phyloP scores from a whole-genome alignment of 2,888 invertebrate genomes.

The Pterobdella sp. region DNA sequence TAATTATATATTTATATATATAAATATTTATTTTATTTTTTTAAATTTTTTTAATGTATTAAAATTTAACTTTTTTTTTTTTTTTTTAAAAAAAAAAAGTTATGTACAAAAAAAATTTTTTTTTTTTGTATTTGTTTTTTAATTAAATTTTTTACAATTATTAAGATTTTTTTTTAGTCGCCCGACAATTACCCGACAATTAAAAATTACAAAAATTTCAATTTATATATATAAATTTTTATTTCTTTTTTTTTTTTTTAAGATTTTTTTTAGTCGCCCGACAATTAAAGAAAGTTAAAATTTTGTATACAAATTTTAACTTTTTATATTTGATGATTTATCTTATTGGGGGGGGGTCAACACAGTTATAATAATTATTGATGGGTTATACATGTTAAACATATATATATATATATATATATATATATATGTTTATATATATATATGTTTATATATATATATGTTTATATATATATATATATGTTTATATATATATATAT shows the following conservation, averaged over 20 bases:
- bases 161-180: not conserved
- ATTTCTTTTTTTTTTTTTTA: not conserved
- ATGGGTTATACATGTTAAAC: conserved; percentile 37
- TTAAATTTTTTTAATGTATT: no score
- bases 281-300: not conserved
- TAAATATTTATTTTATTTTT: no score
- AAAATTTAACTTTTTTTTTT: no score
- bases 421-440: no score
- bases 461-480: no score
- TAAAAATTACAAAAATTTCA: not conserved
- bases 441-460: no score
- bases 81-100: no score
- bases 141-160: conserved; percentile 1
- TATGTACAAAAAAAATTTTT: no score
- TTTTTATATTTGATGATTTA: conserved; percentile 39
- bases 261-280: not conserved
- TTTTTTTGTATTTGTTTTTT: no score
- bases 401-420: conserved; percentile 42
- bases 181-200: not conserved
- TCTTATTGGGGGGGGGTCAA: not conserved
- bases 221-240: not conserved
- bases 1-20: conserved; percentile 9
- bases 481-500: no score
- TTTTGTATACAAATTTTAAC: conserved; percentile 14
- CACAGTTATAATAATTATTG: not conserved